Conservation (phyloP, 2,113 vertebrate species). For the Columbina picui region DNA sequence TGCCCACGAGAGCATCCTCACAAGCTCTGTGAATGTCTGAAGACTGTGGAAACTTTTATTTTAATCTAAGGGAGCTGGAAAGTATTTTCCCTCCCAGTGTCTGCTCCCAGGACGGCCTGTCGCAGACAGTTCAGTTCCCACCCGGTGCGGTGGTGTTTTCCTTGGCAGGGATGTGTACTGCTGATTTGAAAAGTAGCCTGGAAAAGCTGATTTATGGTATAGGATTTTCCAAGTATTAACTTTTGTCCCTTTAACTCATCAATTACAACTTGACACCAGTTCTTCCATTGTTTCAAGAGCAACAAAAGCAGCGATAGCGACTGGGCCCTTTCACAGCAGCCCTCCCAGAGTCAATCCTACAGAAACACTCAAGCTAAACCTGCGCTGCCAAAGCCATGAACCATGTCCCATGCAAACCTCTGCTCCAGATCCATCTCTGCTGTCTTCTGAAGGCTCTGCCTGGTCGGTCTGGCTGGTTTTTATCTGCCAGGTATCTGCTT, state of each 20-base stretch:
- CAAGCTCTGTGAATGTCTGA: constrained; percentile 25
- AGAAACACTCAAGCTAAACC: neutral
- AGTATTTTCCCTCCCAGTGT: constrained; percentile 58
- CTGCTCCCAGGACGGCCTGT: constrained; percentile 54
- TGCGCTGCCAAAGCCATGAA: fast-evolving
- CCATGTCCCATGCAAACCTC: neutral
- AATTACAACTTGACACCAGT: neutral
- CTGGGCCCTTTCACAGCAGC: neutral
- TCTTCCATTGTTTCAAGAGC: neutral
- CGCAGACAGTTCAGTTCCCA: constrained; percentile 66
- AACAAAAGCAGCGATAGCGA: neutral
- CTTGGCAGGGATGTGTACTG: constrained; percentile 58
- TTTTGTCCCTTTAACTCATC: constrained; percentile 41
- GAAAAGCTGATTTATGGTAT: constrained; percentile 65
- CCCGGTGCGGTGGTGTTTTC: constrained; percentile 58
- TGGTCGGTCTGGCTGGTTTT: neutral
- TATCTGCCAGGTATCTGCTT: fast-evolving
- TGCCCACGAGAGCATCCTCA: neutral
- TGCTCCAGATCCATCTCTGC: fast-evolving
- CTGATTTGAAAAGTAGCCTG: constrained; percentile 54
- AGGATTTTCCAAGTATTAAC: constrained; percentile 47
- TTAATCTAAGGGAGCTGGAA: constrained; percentile 63
- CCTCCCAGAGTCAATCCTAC: neutral
- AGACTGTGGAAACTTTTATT: constrained; percentile 44
- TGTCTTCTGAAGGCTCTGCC: neutral